phyloP scores from a whole-genome alignment of 2,797 vertebrate genomes.

The Schizopygopsis pylzovi region DNA sequence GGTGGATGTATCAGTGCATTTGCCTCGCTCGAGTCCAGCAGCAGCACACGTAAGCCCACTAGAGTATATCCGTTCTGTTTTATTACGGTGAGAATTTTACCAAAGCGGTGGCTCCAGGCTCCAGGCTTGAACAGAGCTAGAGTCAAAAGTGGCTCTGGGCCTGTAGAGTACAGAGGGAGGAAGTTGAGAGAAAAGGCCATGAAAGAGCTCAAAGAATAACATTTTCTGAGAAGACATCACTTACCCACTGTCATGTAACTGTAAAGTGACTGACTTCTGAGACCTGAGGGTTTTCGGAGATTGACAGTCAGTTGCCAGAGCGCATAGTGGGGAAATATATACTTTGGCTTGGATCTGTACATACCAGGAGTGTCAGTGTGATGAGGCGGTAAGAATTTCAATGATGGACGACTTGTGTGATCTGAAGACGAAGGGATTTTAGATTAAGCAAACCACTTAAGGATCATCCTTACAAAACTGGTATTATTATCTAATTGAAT shows the following conservation, averaged over 20 bases:
- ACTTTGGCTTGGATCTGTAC: slow-evolving; percentile 1
- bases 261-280: slow-evolving; percentile 66
- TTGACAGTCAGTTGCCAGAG: slow-evolving; percentile 8
- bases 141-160: slow-evolving; percentile 71
- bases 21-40: slow-evolving; percentile 58
- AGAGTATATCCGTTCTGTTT: slow-evolving; percentile 69
- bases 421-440: slow-evolving; percentile 62
- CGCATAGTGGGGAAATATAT: background rate
- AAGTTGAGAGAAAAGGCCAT: background rate
- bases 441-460: background rate
- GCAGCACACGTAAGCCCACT: slow-evolving; percentile 71
- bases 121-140: slow-evolving; percentile 76
- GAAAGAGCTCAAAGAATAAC: background rate
- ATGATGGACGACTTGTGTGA: slow-evolving; percentile 57
- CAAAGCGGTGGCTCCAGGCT: slow-evolving; percentile 67
- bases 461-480: background rate
- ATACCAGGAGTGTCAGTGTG: slow-evolving; percentile 21
- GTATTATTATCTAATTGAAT: background rate
- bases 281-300: slow-evolving; percentile 57
- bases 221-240: slow-evolving; percentile 31
- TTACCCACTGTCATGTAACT: slow-evolving; percentile 65
- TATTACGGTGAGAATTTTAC: slow-evolving; percentile 66
- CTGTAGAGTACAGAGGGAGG: slow-evolving; percentile 60
- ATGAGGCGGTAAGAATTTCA: slow-evolving; percentile 68
- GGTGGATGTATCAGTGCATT: slow-evolving; percentile 52